Evolutionary conservation across 1,140 invertebrate genomes (phyloP), one percentile per base, ranked within the genome.

Genomic region (Brachionus rotundiformis): DNA sequence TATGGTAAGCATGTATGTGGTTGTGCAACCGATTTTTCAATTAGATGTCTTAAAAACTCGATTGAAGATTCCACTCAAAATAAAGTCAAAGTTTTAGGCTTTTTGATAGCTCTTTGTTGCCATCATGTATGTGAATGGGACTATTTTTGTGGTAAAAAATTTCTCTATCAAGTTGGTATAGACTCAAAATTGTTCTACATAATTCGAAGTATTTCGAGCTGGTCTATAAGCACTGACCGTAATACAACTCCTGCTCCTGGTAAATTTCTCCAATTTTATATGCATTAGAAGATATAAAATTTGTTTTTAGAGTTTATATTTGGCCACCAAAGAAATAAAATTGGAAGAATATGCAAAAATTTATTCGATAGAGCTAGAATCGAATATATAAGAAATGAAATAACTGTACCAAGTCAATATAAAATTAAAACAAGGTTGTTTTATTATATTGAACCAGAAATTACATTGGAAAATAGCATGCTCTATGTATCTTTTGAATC

Each of bases 291-390:
- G 31, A 31, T 54, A 23, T 54, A 54, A 54, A 29, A 23, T 68
- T 39, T 68, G 7, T 36, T 59, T 39, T 36, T 39, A 79, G 76
- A 79, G 11, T 59, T 54, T 36, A 79, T 79, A 19, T 79, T 79
- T 39, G 76, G 47, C 3, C 29, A 59, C n/a, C 19, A 59, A 39
- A 79, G 59, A 63, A 7, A 23, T 8, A 79, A 54, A 54, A 41
- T 79, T n/a, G 76, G 76, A 54, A 54, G 76, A 54, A 79, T 79
- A n/a, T 79, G 76, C 29, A 79, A 79, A 41, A 79, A 79, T 41
- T 25, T 79, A 39, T 41, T 79, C 7, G 76, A 79, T 31, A 8
- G 31, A n/a, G 76, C 76, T 5, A 36, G 76, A 59, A 33, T 79
- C 11, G 44, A 79, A 33, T 79, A 79, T 33, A 59, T 79, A 11